Evolutionary conservation across 2,797 vertebrate genomes (phyloP).

Genomic region (Sebastes dallii): DNA sequence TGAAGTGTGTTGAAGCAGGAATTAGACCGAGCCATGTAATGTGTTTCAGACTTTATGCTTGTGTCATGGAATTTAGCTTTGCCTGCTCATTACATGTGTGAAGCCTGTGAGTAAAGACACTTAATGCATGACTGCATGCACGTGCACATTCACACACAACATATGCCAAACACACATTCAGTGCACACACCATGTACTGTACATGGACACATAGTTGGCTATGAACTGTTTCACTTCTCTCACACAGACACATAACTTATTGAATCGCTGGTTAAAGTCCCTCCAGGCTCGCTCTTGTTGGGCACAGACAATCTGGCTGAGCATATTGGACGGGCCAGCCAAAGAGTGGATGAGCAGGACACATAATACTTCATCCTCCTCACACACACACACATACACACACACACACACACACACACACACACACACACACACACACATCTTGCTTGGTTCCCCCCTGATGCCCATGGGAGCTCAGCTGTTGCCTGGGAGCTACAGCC

Average conservation of each 20-base stretch:
- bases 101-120: background rate
- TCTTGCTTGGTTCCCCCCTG: constrained; percentile 48
- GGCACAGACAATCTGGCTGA: constrained; percentile 61
- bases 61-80: background rate
- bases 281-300: constrained; percentile 55
- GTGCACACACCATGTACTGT: background rate
- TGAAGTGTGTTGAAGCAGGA: background rate
- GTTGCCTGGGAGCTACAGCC: constrained; percentile 70
- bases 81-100: background rate
- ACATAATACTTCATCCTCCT: constrained; percentile 53
- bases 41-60: background rate
- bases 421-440: constrained; percentile 2
- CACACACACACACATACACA: constrained; percentile 16
- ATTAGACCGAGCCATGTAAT: background rate
- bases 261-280: constrained; percentile 45
- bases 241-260: constrained; percentile 35
- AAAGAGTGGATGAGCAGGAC: constrained; percentile 61
- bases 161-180: background rate
- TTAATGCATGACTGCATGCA: background rate
- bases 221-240: background rate
- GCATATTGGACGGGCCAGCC: constrained; percentile 59
- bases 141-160: background rate
- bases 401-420: constrained; percentile 16
- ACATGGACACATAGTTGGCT: background rate
- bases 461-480: constrained; percentile 78